Base-by-base conservation (phyloP, 2,888 invertebrate species). In the Sthenelais limicola region DNA sequence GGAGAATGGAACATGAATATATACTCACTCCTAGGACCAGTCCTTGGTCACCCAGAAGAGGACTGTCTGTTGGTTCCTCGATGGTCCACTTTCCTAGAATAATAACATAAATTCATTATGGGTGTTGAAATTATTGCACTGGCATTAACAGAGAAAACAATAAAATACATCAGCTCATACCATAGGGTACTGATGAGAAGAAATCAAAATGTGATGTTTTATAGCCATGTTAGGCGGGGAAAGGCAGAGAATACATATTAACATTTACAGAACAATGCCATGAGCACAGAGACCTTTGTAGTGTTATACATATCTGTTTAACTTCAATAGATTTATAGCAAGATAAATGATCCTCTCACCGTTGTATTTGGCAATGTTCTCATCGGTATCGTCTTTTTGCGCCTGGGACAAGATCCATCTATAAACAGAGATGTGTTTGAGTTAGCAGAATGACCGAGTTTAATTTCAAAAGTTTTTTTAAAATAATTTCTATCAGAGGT, bases 311-410 rank as follows among this genome's bases (percentile, higher is more conserved):
- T n/a, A n/a, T n/a, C n/a, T n/a, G n/a, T n/a, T n/a, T n/a, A n/a
- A n/a, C n/a, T n/a, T n/a, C n/a, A 21, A 66, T 24, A 43, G 26
- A 66, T 28, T 43, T 0, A 43, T n/a, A 24, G n/a, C 21, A 43
- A 0, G 38, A 38, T 26, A 9, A 38, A 18, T 21, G 15, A n/a
- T 24, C 5, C 48, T 69, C 84, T 80, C 90, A 84, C 97, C 98
- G 89, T 98, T 96, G 88, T 98, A 98, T 89, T 97, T 97, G 15
- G 97, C 94, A 74, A 97, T 94, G 77, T 93, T 93, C 76, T 96
- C 96, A 80, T 96, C 95, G 28, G 90, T 90, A 66, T 89, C 91
- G 79, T 96, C 95, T 87, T 98, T 98, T 87, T 95, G 96, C 0
- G 98, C 95, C 85, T 94, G 91, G 0, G 98, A 98, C 78, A 92